These are phyloP conservation scores for Aleiodes sp. DNA, from an alignment of 1,140 invertebrate species.

Conservation along the genomic window DNA sequence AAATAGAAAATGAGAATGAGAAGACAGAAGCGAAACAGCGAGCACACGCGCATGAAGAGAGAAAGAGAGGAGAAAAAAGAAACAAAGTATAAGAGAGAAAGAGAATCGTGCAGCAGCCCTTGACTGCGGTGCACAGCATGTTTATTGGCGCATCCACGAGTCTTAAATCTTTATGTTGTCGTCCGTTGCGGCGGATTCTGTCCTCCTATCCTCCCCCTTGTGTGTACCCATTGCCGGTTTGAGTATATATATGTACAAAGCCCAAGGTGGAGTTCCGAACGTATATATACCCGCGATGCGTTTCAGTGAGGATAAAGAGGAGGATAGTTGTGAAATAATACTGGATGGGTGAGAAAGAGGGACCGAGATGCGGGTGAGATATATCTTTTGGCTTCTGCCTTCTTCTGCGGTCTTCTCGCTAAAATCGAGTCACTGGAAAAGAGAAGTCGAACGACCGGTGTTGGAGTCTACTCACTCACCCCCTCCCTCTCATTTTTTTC, in stretches of 20 bases:
- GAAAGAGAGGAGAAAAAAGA: neutral
- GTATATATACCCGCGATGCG: neutral
- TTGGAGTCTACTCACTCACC: conserved; percentile 17
- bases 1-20: conserved; percentile 28
- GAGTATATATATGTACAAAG: conserved; percentile 33
- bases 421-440: conserved; percentile 10
- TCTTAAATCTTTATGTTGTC: conserved; percentile 68
- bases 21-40: conserved; percentile 35
- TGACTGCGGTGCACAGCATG: conserved; percentile 57
- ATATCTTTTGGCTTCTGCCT: conserved; percentile 14
- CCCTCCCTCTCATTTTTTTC: neutral
- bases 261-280: neutral
- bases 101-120: conserved; percentile 50
- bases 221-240: conserved; percentile 24
- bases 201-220: conserved; percentile 42
- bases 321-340: neutral
- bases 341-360: conserved; percentile 6
- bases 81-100: conserved; percentile 53
- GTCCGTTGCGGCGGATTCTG: conserved; percentile 57
- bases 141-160: conserved; percentile 66
- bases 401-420: conserved; percentile 13
- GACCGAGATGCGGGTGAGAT: conserved; percentile 14
- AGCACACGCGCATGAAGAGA: conserved; percentile 8
- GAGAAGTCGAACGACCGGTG: conserved; percentile 8
- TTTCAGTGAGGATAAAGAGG: conserved; percentile 7